phyloP scores from a whole-genome alignment of 2,888 invertebrate species.

The Pardosa pseudoannulata region DNA sequence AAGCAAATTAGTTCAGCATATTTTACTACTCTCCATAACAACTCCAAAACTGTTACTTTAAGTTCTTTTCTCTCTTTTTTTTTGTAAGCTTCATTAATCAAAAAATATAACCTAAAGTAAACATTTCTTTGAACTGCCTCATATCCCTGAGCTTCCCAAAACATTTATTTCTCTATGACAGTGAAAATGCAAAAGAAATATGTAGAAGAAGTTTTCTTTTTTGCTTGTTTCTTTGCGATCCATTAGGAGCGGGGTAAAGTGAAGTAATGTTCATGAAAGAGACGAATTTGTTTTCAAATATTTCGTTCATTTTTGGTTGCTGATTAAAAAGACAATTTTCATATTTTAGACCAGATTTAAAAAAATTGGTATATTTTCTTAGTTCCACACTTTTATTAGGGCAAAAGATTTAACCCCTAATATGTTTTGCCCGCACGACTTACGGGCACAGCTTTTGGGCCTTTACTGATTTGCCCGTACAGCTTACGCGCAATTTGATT shows the following conservation, averaged over 20 bases:
- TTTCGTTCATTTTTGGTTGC: too few relatives aligned
- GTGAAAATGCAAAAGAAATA: conserved; percentile 19
- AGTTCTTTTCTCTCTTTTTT: conserved; percentile 43
- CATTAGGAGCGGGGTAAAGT: background rate
- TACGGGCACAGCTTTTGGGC: too few relatives aligned
- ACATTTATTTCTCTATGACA: background rate
- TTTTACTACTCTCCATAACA: conserved; percentile 54
- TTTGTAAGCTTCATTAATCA: conserved; percentile 53
- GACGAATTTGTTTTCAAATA: background rate
- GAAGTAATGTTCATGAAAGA: background rate
- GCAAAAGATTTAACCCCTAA: too few relatives aligned
- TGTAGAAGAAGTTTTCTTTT: background rate
- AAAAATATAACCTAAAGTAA: conserved; percentile 23
- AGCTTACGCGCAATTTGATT: too few relatives aligned
- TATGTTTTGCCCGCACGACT: too few relatives aligned
- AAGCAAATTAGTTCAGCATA: conserved; percentile 52
- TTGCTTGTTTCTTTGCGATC: background rate
- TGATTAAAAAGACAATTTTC: too few relatives aligned
- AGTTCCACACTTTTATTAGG: too few relatives aligned
- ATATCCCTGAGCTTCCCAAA: conserved; percentile 3
- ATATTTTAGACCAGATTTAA: too few relatives aligned
- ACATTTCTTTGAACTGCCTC: conserved; percentile 42
- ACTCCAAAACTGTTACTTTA: conserved; percentile 43
- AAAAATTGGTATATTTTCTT: too few relatives aligned
- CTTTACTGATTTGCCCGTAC: too few relatives aligned